Base-by-base conservation (phyloP, 2,888 invertebrate species). In the Xylota sylvarum region DNA sequence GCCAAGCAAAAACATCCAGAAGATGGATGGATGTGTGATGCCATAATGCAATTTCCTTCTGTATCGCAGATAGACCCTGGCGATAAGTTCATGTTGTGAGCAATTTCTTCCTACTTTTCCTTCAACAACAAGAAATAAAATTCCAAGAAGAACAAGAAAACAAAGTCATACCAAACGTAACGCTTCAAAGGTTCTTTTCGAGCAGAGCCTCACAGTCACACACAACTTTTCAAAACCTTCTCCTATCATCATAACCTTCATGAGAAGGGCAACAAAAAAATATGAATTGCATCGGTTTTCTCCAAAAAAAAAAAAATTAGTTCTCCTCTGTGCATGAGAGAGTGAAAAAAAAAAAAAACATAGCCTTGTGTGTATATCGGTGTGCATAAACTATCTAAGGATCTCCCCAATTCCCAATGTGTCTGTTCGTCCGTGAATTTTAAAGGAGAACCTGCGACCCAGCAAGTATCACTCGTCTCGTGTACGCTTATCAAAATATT, bases 31-130 rank as follows among this genome's bases (percentile, higher is more conserved):
- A 52, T 84, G 46, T 72, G 78, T 56, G 62, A 73, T 67, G 79
- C 40, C 60, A 48, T 83, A 73, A 83, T 83, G 83, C 83, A 83
- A 83, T 83, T 78, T 83, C 67, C 72, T 77, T 73, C 48, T 76
- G 62, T 70, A 64, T 55, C 23, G 70, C 55, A 72, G 72, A 72
- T 19, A 77, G 69, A 43, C 10, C 46, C 69, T 46, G 40, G 32
- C 35, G 43, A 78, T 72, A 79, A 67, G 58, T 80, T 73, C 14
- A 50, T 73, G 37, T 72, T 64, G 48, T 58, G 35, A 64, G 56
- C 17, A 56, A 46, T 37, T 55, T 35, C 40, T 17, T 62, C n/a
- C 23, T 70, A n/a, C 43, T 46, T 48, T 30, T 43, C 43, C 40
- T 58, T 27, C 12, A 5, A 70, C 12, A 48, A 23, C 43, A 2